A percentile compares a stretch with the other conserved stretches of the same genome.
Evolutionary conservation across 1,140 invertebrate species (phyloP).

Genomic region (Brachionus asplanchnoidis): DNA sequence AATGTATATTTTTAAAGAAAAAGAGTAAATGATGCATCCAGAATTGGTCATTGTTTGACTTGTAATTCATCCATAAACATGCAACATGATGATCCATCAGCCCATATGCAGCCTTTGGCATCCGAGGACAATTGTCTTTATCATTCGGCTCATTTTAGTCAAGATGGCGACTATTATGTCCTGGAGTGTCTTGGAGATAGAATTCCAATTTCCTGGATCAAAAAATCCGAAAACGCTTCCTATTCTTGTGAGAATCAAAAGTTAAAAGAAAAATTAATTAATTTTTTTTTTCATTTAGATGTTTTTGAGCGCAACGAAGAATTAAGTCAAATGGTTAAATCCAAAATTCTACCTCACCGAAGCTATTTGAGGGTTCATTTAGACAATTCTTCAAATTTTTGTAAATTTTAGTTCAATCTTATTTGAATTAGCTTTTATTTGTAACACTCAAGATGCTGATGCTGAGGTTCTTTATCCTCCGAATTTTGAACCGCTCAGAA

Average conservation of each 20-base stretch:
- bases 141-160: background rate
- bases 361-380: conserved; percentile 28
- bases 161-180: background rate
- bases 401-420: background rate
- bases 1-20: background rate
- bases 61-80: conserved; percentile 12
- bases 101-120: background rate
- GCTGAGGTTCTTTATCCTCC: conserved; percentile 36
- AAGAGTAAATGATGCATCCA: conserved; percentile 29
- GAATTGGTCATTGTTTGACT: background rate
- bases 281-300: conserved; percentile 18
- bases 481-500: background rate
- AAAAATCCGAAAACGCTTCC: background rate
- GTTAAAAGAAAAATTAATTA: background rate
- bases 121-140: background rate
- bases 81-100: conserved; percentile 13
- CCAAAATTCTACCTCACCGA: conserved; percentile 20
- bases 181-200: conserved; percentile 36
- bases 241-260: background rate
- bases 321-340: background rate
- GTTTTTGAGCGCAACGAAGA: background rate
- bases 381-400: conserved; percentile 21
- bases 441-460: conserved; percentile 3
- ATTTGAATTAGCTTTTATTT: background rate
- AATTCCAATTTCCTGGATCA: conserved; percentile 26